Evolutionary conservation across 1,140 invertebrate genomes (phyloP), one percentile per base, ranked within the genome.

Genomic region (Pygmarrhopalites habei): DNA sequence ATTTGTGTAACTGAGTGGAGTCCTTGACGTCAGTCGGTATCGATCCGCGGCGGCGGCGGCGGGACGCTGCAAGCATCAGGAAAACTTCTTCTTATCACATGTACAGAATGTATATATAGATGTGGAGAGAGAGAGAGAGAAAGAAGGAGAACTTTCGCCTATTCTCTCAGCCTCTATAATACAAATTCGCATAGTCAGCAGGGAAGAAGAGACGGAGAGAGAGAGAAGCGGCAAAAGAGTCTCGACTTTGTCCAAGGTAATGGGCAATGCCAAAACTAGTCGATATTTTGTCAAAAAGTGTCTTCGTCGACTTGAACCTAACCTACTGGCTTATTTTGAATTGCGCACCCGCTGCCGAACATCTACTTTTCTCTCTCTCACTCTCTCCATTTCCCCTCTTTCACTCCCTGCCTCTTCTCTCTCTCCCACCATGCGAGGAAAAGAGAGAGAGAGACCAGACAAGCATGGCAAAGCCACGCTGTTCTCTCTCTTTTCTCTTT

Each of bases 241-340:
- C 35, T n/a, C 15, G 53, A 62, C 59, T 66, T 66, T 66, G 64
- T 66, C 58, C 60, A 61, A 61, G 65, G 65, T 62, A 62, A 66
- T 66, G 65, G 65, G 60, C 49, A 52, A 52, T 52, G 49, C 49
- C 60, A 53, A 52, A 52, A 29, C 49, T 52, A 52, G 49, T 52
- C 49, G 49, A 52, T 52, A 52, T 52, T 52, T 52, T 26, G 49
- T 52, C 14, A 52, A 52, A 52, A 52, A 52, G 35, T 58, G 32
- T 58, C 32, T 32, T 58, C 30, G 43, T 28, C 53, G 62, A 64
- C 62, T 64, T 58, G 62, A 64, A 64, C 62, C 55, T 64, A 58
- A 58, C 62, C 62, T 58, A 55, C 55, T 64, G 53, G 53, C 53
- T 56, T 56, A 41, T 56, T 56, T 56, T 41, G 15, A 10, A 14